Evolutionary conservation across 2,797 vertebrate species (phyloP).

Genomic region (Meda fulgida): DNA sequence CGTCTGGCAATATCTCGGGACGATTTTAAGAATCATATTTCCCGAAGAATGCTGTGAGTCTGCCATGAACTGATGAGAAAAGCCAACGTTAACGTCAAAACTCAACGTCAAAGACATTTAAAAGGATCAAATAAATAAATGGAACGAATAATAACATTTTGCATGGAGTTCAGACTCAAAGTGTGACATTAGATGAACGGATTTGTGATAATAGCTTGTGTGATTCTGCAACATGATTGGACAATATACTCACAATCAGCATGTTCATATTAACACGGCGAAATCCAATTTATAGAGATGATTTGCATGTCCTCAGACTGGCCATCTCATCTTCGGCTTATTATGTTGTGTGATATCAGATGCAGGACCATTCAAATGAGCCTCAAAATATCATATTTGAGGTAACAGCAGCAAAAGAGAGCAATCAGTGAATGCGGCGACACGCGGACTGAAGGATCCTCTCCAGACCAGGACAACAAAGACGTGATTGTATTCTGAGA

Average conservation of each 20-base stretch:
- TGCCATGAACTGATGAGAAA: slow-evolving; percentile 30
- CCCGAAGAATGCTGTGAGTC: slow-evolving; percentile 24
- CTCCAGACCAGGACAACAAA: slow-evolving; percentile 67
- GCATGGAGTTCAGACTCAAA: neutral
- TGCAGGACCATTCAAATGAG: neutral
- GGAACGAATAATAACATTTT: neutral
- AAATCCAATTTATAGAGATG: slow-evolving; percentile 14
- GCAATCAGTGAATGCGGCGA: slow-evolving; percentile 67
- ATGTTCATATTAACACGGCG: neutral
- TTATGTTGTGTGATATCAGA: slow-evolving; percentile 28
- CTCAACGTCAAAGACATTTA: slow-evolving; percentile 22
- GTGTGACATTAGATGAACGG: neutral
- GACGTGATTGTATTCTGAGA: slow-evolving; percentile 60
- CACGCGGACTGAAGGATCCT: slow-evolving; percentile 61
- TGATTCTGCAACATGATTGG: neutral
- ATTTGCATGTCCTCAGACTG: slow-evolving; percentile 15
- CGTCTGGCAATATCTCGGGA: slow-evolving; percentile 45
- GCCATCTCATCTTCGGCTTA: slow-evolving; percentile 1
- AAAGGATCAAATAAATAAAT: neutral
- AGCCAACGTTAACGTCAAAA: slow-evolving; percentile 26
- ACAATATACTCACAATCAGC: neutral
- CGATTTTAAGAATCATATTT: slow-evolving; percentile 50
- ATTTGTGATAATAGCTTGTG: slow-evolving; percentile 14
- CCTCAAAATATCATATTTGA: slow-evolving; percentile 14
- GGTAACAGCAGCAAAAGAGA: slow-evolving; percentile 35